Base-by-base conservation (phyloP, 2,113 vertebrate genomes). In the Ammodytes dubius region DNA sequence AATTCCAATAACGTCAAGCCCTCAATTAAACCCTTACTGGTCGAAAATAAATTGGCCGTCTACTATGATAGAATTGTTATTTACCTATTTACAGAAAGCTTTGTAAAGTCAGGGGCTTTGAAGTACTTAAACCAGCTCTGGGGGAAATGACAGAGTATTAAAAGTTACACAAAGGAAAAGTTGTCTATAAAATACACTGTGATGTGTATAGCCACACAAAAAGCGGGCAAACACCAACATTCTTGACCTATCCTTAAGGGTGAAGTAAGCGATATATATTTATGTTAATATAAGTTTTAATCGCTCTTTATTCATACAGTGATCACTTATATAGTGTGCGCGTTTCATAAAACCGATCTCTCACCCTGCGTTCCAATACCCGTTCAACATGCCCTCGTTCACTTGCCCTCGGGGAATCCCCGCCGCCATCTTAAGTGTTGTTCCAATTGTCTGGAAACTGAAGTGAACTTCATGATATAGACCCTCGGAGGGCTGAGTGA, bases 41-140 rank as follows among this genome's bases (percentile, higher is more conserved):
- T 27, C 27, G 61, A 65, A 63, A 79, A 82, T 77, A 84, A 89
- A 79, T 77, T 83, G 70, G 13, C 19, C 5, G 12, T 76, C 70
- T 81, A 47, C 71, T 78, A 82, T 81, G 71, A 81, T 79, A 53
- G 76, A 86, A 83, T 57, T 77, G 43, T 79, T 75, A 85, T 80
- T 82, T 19, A 81, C 63, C 49, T 73, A 49, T 83, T 79, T 79
- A 59, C 68, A 72, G 17, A 70, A 67, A 74, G 46, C 43, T 64
- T 71, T 49, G 46, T 56, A 59, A 66, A 81, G 69, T 74, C 79
- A 57, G 75, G 58, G 58, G 2, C 1, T 43, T 37, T 70, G 43
- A 60, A 43, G 54, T 56, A 71, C 57, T 84, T 78, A 60, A 78
- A n/a, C n/a, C n/a, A 1, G 0, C 9, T 61, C 53, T 57, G 71